Conservation (phyloP, 2,797 vertebrate species). For the Mustela erminea region DNA sequence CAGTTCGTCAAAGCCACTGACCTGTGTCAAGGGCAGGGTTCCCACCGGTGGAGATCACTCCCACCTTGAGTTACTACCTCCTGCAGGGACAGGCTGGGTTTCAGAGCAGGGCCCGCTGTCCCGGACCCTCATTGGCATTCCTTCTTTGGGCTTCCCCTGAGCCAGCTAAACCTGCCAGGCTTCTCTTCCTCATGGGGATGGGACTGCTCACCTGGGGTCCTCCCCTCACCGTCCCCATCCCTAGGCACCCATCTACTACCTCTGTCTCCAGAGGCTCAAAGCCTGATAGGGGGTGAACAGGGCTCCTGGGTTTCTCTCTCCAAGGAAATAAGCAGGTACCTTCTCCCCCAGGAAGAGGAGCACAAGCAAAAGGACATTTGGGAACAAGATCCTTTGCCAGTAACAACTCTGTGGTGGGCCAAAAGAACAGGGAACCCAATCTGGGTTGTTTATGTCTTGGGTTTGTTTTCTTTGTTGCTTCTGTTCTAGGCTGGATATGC, state of each 20-base stretch:
- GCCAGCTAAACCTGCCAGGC: too few species aligned
- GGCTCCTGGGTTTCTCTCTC: not conserved
- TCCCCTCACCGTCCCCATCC: not conserved
- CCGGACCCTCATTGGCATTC: not conserved
- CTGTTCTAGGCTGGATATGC: not conserved
- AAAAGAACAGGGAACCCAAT: not conserved
- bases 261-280: not conserved
- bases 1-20: not conserved
- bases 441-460: not conserved
- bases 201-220: not conserved
- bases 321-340: not conserved
- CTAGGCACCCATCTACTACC: not conserved
- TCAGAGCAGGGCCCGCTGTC: rapidly evolving
- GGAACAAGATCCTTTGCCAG: not conserved
- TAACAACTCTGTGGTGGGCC: not conserved
- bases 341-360: not conserved
- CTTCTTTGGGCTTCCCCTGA: not conserved
- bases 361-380: not conserved
- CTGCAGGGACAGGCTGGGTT: not conserved
- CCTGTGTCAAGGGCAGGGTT: not conserved
- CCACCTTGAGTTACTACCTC: not conserved
- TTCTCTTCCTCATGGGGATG: not conserved
- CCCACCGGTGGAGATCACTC: too few species aligned
- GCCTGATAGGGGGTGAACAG: not conserved
- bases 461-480: not conserved